Evolutionary conservation across 2,888 invertebrate genomes (phyloP).

Genomic region (Erebia ligea): DNA sequence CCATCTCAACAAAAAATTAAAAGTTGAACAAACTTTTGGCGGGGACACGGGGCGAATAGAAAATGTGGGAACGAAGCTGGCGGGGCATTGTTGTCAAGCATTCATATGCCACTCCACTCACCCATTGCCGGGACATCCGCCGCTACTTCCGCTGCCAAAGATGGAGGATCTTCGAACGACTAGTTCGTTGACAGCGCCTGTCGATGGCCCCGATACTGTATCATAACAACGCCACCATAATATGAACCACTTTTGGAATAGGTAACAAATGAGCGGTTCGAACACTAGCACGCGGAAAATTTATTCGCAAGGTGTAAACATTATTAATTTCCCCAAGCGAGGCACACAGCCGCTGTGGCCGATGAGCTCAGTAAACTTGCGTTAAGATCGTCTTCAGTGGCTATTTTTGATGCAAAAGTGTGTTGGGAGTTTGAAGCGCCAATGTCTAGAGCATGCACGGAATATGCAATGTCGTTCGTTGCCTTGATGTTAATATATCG

Average conservation of each 20-base stretch:
- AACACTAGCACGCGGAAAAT: slow-evolving; percentile 39
- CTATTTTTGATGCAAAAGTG: slow-evolving; percentile 83
- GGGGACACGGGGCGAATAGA: slow-evolving; percentile 77
- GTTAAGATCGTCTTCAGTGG: slow-evolving; percentile 76
- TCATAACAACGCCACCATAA: slow-evolving; percentile 56
- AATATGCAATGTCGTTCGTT: slow-evolving; percentile 82
- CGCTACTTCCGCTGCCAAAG: slow-evolving; percentile 82
- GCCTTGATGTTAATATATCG: slow-evolving; percentile 65
- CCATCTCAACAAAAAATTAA: slow-evolving; percentile 72
- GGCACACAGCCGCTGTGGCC: slow-evolving; percentile 65
- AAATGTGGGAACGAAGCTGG: slow-evolving; percentile 72
- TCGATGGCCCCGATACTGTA: slow-evolving; percentile 53
- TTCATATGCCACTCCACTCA: slow-evolving; percentile 78
- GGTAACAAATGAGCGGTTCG: slow-evolving; percentile 43
- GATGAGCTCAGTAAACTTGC: slow-evolving; percentile 75
- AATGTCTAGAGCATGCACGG: slow-evolving; percentile 82
- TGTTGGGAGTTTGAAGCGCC: slow-evolving; percentile 77
- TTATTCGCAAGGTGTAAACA: slow-evolving; percentile 41
- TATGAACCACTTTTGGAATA: slow-evolving; percentile 44
- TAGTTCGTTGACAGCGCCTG: slow-evolving; percentile 77
- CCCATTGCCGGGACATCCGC: slow-evolving; percentile 82
- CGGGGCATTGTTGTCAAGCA: slow-evolving; percentile 74
- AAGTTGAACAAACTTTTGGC: slow-evolving; percentile 81
- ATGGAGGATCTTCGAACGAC: slow-evolving; percentile 74
- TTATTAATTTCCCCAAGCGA: slow-evolving; percentile 45